Evolutionary conservation across 2,113 vertebrate species (phyloP).

Genomic region (Python bivittatus): DNA sequence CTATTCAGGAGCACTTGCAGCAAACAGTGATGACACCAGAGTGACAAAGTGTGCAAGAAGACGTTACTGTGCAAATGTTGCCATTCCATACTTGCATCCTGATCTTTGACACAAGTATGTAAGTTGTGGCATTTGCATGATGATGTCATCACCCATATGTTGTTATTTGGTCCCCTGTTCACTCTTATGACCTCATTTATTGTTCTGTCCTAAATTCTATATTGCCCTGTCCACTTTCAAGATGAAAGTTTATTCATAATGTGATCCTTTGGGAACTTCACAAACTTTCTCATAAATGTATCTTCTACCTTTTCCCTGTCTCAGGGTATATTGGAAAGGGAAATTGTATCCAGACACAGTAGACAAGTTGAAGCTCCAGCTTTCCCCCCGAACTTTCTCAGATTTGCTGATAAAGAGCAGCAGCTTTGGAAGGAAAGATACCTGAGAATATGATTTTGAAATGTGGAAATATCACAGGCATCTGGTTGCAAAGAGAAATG

Average conservation of each 20-base stretch:
- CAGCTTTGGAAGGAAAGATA: neutral
- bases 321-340: constrained; percentile 48
- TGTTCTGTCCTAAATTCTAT: constrained; percentile 45
- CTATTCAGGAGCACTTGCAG: neutral
- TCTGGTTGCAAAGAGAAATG: neutral
- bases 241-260: constrained; percentile 60
- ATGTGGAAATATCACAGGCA: neutral
- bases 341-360: constrained; percentile 49
- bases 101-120: neutral
- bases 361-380: neutral
- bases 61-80: neutral
- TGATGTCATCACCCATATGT: neutral
- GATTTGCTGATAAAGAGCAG: neutral
- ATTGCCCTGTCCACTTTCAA: constrained; percentile 51
- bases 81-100: neutral
- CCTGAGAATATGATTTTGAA: neutral
- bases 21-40: neutral
- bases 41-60: neutral
- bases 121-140: neutral
- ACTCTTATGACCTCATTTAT: constrained; percentile 43
- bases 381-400: neutral
- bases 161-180: neutral
- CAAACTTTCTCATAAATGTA: constrained; percentile 45
- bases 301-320: constrained; percentile 44
- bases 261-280: constrained; percentile 63